phyloP scores from a whole-genome alignment of 2,888 invertebrate species.

The Sclerodermus sp. region DNA sequence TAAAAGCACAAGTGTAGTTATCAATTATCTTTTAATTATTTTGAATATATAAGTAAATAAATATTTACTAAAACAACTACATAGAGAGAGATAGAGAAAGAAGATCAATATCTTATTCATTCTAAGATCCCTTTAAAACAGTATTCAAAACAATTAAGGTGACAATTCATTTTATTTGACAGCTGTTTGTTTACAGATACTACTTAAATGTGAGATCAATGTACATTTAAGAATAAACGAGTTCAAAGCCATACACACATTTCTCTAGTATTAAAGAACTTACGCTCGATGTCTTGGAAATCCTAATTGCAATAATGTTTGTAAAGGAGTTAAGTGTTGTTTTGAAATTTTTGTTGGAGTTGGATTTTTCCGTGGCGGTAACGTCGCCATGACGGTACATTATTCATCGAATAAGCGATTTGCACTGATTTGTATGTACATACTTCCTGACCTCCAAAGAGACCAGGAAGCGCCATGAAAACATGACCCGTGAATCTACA shows the following conservation, averaged over 20 bases:
- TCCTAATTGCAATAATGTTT: slow-evolving; percentile 85
- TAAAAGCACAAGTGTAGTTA: slow-evolving; percentile 53
- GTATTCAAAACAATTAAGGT: too few relatives aligned
- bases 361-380: slow-evolving; percentile 77
- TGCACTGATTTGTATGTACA: too few relatives aligned
- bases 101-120: too few relatives aligned
- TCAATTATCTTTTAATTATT: slow-evolving; percentile 1
- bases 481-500: too few relatives aligned
- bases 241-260: not conserved
- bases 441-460: too few relatives aligned
- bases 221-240: not conserved
- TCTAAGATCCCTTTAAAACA: too few relatives aligned
- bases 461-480: too few relatives aligned
- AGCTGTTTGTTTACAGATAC: slow-evolving; percentile 42
- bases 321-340: slow-evolving; percentile 75
- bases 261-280: slow-evolving; percentile 55
- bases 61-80: slow-evolving; percentile 1
- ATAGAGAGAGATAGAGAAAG: not conserved
- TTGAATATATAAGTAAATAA: too few relatives aligned
- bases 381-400: slow-evolving; percentile 66
- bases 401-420: slow-evolving; percentile 13
- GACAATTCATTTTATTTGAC: too few relatives aligned
- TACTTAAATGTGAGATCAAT: not conserved
- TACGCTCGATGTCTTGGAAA: slow-evolving; percentile 87
- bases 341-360: slow-evolving; percentile 73